Percentiles rank a stretch among this genome's conserved stretches.
Conservation (phyloP, 2,888 invertebrate species). For the Epistrophe grossulariae region DNA sequence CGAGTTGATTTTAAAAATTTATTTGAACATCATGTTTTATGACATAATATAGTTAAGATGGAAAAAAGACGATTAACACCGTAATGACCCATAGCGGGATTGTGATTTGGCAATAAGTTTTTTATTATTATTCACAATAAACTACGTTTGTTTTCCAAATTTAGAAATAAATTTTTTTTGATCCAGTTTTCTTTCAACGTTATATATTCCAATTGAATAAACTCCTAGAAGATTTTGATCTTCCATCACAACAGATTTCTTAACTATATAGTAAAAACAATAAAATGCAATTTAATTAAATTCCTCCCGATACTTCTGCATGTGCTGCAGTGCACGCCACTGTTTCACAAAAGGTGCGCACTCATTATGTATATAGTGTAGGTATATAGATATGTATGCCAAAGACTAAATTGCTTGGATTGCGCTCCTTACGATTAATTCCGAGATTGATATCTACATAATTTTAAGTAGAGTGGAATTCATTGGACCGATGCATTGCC, state of each 20-base stretch:
- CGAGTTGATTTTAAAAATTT: no score
- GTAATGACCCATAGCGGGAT: no score
- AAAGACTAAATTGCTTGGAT: slow-evolving; percentile 56
- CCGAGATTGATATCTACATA: slow-evolving; percentile 63
- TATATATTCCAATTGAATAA: not conserved
- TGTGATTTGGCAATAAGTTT: no score
- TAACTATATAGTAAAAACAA: not conserved
- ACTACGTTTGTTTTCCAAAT: no score
- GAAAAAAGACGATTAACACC: no score
- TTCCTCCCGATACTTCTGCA: not conserved
- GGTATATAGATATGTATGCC: slow-evolving; percentile 41
- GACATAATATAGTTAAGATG: no score
- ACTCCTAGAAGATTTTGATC: not conserved
- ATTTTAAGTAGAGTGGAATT: slow-evolving; percentile 55
- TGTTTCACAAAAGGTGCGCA: slow-evolving; percentile 27
- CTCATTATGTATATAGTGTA: slow-evolving; percentile 20
- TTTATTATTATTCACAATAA: no score
- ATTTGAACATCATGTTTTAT: no score
- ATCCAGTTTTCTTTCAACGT: not conserved
- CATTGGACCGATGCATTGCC: slow-evolving; percentile 60
- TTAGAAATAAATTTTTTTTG: no score
- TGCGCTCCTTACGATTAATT: slow-evolving; percentile 53
- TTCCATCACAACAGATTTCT: not conserved
- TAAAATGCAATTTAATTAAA: slow-evolving; percentile 26
- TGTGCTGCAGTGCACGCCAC: slow-evolving; percentile 30